Evolutionary conservation across 37 sponge, comb jelly and placozoan species (phyloP).

Genomic region (Lycopodina hypogea): DNA sequence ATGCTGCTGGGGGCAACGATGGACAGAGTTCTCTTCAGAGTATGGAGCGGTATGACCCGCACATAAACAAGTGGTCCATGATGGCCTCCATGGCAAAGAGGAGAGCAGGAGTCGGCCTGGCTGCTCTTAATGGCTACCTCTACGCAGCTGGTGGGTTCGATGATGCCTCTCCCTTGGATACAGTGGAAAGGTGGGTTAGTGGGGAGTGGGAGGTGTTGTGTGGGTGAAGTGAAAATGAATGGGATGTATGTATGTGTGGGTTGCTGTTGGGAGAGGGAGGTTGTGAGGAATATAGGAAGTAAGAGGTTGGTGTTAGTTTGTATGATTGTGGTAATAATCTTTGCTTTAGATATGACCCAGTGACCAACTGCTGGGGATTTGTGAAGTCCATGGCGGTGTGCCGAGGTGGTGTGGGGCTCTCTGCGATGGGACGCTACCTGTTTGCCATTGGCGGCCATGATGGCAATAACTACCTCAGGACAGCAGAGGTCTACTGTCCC

Average conservation of each 20-base stretch:
- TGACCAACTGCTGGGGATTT: constrained; percentile 69
- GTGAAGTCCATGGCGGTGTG: constrained; percentile 80
- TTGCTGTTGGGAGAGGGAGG: not conserved
- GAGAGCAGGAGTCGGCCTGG: constrained; percentile 86
- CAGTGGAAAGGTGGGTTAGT: constrained; percentile 72
- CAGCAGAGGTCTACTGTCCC: constrained; percentile 82
- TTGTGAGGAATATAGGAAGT: not conserved
- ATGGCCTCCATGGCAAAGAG: constrained; percentile 75
- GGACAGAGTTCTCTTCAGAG: constrained; percentile 76
- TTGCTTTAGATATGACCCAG: constrained; percentile 81
- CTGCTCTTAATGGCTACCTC: constrained; percentile 80
- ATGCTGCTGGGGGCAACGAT: constrained; percentile 89
- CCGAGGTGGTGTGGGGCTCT: constrained; percentile 89
- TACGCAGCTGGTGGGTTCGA: constrained; percentile 97
- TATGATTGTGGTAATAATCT: no score
- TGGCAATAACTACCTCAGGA: constrained; percentile 77
- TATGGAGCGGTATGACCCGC: constrained; percentile 88
- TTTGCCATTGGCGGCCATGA: constrained; percentile 93
- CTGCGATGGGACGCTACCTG: constrained; percentile 79
- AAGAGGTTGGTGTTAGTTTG: no score
- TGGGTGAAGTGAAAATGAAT: not conserved
- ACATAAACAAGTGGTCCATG: constrained; percentile 84
- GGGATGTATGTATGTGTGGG: not conserved
- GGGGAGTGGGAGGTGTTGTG: not conserved
- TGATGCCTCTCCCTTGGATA: constrained; percentile 84